These are phyloP conservation scores for Ptychobarbus kaznakovi DNA, from an alignment of 2,797 vertebrate species.

Conservation along the genomic window DNA sequence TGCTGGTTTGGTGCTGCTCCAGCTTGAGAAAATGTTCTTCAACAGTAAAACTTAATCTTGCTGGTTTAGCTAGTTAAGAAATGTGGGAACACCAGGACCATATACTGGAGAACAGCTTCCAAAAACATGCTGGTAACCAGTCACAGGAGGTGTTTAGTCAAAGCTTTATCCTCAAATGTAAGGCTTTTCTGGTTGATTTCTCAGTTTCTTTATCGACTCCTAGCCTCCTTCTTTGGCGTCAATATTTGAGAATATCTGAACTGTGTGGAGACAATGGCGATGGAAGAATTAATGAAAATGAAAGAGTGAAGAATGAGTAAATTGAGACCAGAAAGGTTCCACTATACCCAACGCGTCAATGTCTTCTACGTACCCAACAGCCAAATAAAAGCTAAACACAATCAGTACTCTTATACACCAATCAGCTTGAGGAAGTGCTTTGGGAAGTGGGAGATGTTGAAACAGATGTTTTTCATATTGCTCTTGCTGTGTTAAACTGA, in stretches of 20 bases:
- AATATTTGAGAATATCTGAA: background rate
- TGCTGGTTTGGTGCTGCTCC: background rate
- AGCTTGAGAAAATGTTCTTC: background rate
- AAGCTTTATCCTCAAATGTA: background rate
- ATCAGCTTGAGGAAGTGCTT: slow-evolving; percentile 69
- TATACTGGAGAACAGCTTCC: background rate
- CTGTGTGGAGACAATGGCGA: background rate
- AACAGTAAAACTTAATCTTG: background rate
- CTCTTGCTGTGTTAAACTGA: slow-evolving; percentile 71
- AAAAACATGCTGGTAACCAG: background rate
- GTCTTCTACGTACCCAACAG: slow-evolving; percentile 42
- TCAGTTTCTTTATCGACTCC: background rate
- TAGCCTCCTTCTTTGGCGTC: background rate
- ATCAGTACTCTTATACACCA: slow-evolving; percentile 74
- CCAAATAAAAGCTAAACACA: slow-evolving; percentile 68
- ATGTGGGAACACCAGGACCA: background rate
- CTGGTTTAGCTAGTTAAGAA: background rate
- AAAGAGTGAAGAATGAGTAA: slow-evolving; percentile 33
- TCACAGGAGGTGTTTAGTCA: background rate
- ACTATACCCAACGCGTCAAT: background rate
- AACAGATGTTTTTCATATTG: slow-evolving; percentile 81
- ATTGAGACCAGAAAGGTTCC: slow-evolving; percentile 5
- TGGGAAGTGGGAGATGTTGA: slow-evolving; percentile 77
- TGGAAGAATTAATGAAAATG: slow-evolving; percentile 32
- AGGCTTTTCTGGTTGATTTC: background rate